Percentiles rank a stretch among this genome's conserved stretches.
phyloP scores from a whole-genome alignment of 2,113 vertebrate species.

The Lophotis ruficrista region DNA sequence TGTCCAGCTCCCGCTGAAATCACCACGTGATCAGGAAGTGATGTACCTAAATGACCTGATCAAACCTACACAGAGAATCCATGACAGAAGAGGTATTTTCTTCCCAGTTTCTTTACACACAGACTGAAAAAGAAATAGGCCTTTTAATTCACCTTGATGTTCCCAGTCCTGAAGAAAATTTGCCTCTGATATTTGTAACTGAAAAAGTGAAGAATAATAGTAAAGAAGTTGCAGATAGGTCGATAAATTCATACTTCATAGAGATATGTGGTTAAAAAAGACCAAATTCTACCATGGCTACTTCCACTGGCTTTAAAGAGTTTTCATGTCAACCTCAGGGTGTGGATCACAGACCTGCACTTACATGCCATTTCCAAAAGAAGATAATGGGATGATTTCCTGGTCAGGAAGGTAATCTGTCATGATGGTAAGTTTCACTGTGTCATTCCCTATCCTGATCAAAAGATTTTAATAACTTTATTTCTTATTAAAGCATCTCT shows the following conservation, averaged over 20 bases:
- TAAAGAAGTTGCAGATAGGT: background rate
- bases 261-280: background rate
- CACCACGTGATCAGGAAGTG: accelerated
- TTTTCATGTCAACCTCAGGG: accelerated
- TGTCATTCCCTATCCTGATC: background rate
- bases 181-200: background rate
- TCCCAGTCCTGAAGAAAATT: background rate
- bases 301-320: background rate
- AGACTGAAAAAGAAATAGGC: background rate
- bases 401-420: background rate
- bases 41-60: background rate
- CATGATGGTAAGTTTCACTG: background rate
- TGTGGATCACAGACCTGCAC: background rate
- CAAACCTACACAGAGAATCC: background rate
- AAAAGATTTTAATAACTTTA: constrained; percentile 29
- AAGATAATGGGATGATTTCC: background rate
- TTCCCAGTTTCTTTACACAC: background rate
- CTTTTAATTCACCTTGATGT: background rate
- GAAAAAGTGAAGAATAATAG: background rate
- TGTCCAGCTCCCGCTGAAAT: background rate
- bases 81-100: background rate
- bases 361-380: accelerated
- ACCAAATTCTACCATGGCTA: background rate
- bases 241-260: background rate
- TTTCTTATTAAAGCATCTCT: constrained; percentile 14